Conservation (phyloP, 2,113 vertebrate genomes). For the Eubucco bourcierii region DNA sequence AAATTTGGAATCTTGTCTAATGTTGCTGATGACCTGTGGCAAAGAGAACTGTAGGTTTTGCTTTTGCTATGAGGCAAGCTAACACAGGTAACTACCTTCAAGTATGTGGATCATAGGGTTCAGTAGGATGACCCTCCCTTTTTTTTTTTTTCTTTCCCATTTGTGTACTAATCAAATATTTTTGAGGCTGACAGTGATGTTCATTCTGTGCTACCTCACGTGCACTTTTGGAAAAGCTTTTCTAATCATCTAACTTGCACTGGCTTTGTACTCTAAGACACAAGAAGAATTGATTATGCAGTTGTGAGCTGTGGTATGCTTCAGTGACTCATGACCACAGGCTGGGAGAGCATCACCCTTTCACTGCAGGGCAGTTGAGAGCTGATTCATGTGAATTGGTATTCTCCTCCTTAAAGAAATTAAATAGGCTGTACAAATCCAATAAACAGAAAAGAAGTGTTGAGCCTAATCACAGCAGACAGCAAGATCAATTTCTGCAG, state of each 20-base stretch:
- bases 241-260: not conserved
- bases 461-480: conserved; percentile 30
- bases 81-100: not conserved
- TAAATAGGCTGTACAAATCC: not conserved
- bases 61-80: not conserved
- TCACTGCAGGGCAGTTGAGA: not conserved
- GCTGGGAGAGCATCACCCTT: not conserved
- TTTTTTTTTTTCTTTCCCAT: not conserved
- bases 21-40: not conserved
- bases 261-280: not conserved
- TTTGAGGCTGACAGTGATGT: not conserved
- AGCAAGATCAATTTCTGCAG: conserved; percentile 26
- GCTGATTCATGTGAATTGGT: not conserved
- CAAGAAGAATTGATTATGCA: not conserved
- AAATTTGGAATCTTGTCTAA: not conserved
- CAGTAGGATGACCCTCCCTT: not conserved
- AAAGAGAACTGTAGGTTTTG: not conserved
- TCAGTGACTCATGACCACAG: not conserved
- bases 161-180: not conserved
- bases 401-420: not conserved
- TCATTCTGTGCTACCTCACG: not conserved
- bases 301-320: not conserved
- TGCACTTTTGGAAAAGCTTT: not conserved
- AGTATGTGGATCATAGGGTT: not conserved
- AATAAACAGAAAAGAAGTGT: not conserved